Base-by-base conservation (phyloP, 2,888 invertebrate genomes). In the Agrotis segetum region DNA sequence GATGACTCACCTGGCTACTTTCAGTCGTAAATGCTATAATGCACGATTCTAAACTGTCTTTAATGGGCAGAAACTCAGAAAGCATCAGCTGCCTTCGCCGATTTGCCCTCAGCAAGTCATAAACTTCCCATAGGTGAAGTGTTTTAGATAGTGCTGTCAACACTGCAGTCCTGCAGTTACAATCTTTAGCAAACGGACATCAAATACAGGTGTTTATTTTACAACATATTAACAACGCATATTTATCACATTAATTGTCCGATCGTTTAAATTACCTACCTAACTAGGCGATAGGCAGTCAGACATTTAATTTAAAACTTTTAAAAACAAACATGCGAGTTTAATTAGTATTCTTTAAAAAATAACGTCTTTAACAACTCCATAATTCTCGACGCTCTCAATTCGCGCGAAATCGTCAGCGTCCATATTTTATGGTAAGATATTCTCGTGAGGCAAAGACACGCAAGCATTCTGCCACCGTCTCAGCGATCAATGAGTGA, bases 391-490 rank as follows among this genome's bases (percentile, higher is more conserved):
- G 64, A 67, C 71, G 71, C 66, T 75, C 65, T 73, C 77, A 19
- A 75, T 83, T 85, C 80, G 67, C 85, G 72, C 74, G 85, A 83
- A 85, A 83, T 83, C 64, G 80, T 69, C 83, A 77, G 80, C 67
- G 58, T 69, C 68, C 60, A 75, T 83, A 74, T 83, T 85, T 34
- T 85, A 83, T 85, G 77, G 83, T 79, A 85, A 85, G 79, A 82
- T 75, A 74, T 83, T 83, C 74, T 76, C 63, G 60, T 59, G 74
- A 75, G 77, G 80, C 77, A 75, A 73, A 67, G 84, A 65, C 84
- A 84, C 81, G 85, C 84, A 83, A 85, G 60, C 67, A 71, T 85
- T 83, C 71, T 71, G 83, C 83, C 83, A 79, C 75, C 74, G 78
- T 72, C 65, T 78, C 71, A 75, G 70, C 71, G 76, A 83, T 84